Base-by-base conservation (phyloP, 2,888 invertebrate species). In the Cerastis rubricosa region DNA sequence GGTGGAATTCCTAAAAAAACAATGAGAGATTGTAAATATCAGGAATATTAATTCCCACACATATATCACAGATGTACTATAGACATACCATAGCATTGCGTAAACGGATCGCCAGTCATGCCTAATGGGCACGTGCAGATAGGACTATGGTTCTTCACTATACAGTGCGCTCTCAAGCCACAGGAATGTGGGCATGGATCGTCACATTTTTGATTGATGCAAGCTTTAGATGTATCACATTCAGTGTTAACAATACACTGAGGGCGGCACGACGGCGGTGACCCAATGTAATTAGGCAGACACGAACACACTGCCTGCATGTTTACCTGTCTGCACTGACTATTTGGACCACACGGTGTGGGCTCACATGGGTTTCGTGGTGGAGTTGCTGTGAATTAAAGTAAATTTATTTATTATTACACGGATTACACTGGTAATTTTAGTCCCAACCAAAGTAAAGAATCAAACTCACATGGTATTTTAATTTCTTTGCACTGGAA, bases 161-260 rank as follows among this genome's bases (percentile, higher is more conserved):
- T 97, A 90, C 99, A 99, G 86, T 98, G 97, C 3, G 99, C 98
- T 88, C 98, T 97, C 71, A 98, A 96, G n/a, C 99, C 99, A 92
- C 99, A 99, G 0, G 98, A 98, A 85, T 98, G 98, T 22, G 98
- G 98, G 90, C 99, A 99, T 59, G 99, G 99, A 95, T 99, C 98
- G 17, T 98, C 97, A 92, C 99, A 99, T 94, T 98, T 98, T 89
- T 98, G 98, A 92, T 98, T 98, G 57, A 98, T 97, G 89, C 99
- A 99, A 29, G 99, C 98, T 87, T 98, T 97, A 78, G 98, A 98
- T 22, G 97, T 92, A 40, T 98, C 97, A 94, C 99, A 99, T 95
- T 99, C 99, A 3, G 98, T 98, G 89, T 98, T 99, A n/a, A 98
- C 98, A 14, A 98, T 97, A 92, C 99, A 99, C 92, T 99, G 98